These are phyloP conservation scores for Polietes domitor DNA, from an alignment of 2,888 invertebrate genomes.

Conservation along the genomic window DNA sequence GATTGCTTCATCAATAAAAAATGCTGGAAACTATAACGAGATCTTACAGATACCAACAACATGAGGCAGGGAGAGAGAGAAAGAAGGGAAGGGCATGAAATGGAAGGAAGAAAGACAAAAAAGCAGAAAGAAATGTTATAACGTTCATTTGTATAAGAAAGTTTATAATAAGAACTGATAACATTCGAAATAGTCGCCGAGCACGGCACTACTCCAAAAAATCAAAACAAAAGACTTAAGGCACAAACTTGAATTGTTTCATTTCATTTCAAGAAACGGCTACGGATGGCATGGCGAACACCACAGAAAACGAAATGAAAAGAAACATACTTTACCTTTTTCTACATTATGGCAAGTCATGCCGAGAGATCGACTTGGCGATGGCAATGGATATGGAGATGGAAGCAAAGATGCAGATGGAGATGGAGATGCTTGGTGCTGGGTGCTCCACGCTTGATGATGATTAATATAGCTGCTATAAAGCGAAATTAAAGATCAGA, in stretches of 20 bases:
- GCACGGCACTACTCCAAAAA: not conserved
- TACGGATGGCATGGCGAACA: not conserved
- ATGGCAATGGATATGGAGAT: constrained; percentile 39
- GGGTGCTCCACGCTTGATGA: constrained; percentile 38
- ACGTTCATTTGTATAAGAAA: constrained; percentile 51
- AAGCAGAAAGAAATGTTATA: constrained; percentile 49
- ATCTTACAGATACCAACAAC: not conserved
- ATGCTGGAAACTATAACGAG: constrained; percentile 33
- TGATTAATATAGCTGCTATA: constrained; percentile 41
- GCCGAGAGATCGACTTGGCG: constrained; percentile 53
- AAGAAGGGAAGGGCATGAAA: not conserved
- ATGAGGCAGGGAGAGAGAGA: not conserved
- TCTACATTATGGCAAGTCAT: constrained; percentile 55
- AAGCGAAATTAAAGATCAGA: constrained; percentile 42
- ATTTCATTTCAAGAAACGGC: constrained; percentile 29
- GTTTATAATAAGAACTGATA: constrained; percentile 46
- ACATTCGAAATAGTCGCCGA: not conserved
- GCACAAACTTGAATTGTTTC: constrained; percentile 58
- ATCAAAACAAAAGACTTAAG: constrained; percentile 58
- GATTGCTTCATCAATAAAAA: constrained; percentile 57
- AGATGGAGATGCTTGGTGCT: constrained; percentile 38
- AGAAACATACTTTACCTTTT: constrained; percentile 33
- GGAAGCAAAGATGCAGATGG: constrained; percentile 32
- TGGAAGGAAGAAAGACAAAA: not conserved
- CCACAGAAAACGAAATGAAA: constrained; percentile 26